Percentiles rank a stretch among this genome's conserved stretches.
These are phyloP conservation scores for Chelmon rostratus DNA, from an alignment of 2,797 vertebrate genomes.

Conservation along the genomic window DNA sequence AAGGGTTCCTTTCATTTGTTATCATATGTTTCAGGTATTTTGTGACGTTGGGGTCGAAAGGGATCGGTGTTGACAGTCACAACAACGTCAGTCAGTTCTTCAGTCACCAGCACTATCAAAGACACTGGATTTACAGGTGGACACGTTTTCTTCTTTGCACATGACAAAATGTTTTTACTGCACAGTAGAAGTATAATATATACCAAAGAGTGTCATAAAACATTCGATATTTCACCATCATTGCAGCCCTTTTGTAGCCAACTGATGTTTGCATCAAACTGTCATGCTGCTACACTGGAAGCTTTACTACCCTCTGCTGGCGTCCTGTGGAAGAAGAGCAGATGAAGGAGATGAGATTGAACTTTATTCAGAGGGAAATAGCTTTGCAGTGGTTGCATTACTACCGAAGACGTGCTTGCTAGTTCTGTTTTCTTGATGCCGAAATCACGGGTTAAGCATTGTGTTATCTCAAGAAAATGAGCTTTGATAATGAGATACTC, in stretches of 20 bases:
- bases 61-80: neutral
- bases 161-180: neutral
- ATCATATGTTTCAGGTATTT: neutral
- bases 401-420: too few relatives aligned
- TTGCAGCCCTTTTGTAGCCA: neutral
- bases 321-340: neutral
- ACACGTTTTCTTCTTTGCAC: neutral
- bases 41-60: neutral
- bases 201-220: neutral
- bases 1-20: slow-evolving; percentile 58
- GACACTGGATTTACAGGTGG: neutral
- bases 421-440: too few relatives aligned
- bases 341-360: too few relatives aligned
- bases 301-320: slow-evolving; percentile 15
- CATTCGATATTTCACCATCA: neutral
- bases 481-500: too few relatives aligned
- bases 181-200: neutral
- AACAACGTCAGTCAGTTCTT: neutral
- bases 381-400: too few relatives aligned
- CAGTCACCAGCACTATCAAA: neutral
- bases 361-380: too few relatives aligned
- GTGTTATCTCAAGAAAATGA: too few relatives aligned
- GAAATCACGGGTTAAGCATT: too few relatives aligned
- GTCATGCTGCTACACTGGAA: neutral
- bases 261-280: neutral